Evolutionary conservation across 2,113 vertebrate species (phyloP), one percentile per base, ranked within the genome.

Genomic region (Junco hyemalis): DNA sequence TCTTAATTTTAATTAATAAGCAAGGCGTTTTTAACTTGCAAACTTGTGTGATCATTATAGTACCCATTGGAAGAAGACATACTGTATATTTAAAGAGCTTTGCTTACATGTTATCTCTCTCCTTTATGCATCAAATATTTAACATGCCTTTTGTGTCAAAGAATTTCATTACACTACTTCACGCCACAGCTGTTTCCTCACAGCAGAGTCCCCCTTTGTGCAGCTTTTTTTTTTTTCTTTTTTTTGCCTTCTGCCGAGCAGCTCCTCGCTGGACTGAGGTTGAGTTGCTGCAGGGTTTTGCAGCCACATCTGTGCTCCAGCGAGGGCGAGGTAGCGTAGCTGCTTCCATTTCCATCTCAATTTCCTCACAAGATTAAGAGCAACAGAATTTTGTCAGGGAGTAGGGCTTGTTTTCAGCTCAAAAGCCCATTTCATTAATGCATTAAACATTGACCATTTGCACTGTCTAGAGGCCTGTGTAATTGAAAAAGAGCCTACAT

Each of bases 31-130:
- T 96, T 92, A 97, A 97, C 90, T 98, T 97, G 95, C 95, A 95
- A 96, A 97, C 98, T 97, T 97, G 84, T 95, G 98, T 98, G 98
- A 98, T 98, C 98, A 97, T 98, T 97, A 96, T 97, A 82, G 88
- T 84, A 90, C 64, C 86, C 78, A 57, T 77, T 81, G 86, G 90
- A 96, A 95, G 95, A 90, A 81, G 81, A 95, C 76, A 74, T 81
- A 70, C 92, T 88, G 45, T 91, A 80, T 81, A 93, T 59, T 80
- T 92, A 84, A 88, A 93, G 87, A 94, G 92, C 95, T 96, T 97
- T 94, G 90, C 93, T 86, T 77, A 68, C 72, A 0, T 14, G 63
- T 90, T 86, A 23, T 42, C 90, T 45, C 6, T 77, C 92, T 94
- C 91, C 84, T 90, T 87, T 76, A 44, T 26, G 72, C 90, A 92